Base-by-base conservation (phyloP, 2,888 invertebrate genomes). In the Dermolepida albohirtum region DNA sequence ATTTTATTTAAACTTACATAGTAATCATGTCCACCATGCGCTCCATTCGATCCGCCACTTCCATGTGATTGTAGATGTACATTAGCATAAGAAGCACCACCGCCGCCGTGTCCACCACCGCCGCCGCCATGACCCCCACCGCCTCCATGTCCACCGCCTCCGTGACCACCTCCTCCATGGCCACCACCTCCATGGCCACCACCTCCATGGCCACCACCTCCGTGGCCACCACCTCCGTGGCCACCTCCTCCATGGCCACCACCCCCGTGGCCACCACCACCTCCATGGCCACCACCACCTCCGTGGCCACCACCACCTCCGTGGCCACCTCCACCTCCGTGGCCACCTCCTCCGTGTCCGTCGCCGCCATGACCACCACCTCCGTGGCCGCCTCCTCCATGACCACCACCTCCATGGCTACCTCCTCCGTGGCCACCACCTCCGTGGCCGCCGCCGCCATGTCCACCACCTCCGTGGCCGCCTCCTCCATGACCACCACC, bases 11-110 rank as follows among this genome's bases (percentile, higher is more conserved):
- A 27, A 44, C 55, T 63, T 64, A 67, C 67, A 54, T 67, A 64
- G 22, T 67, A 55, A 43, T 67, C 68, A 51, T 66, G 66, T 27
- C 66, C 66, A 27, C 66, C 66, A n/a, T 66, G 66, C n/a, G 43
- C 57, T 12, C 57, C 57, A 43, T 41, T 41, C 8, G 57, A 14
- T 22, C 64, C 64, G n/a, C 64, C 64, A 12, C 51, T 52, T 1
- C 43, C 43, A 51, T 64, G 65, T 41, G 65, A 65, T 44, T 54
- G 29, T 8, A 44, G 52, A 54, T 65, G 54, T 27, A 65, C 65
- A 17, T 27, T 65, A 43, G 52, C 41, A 34, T 65, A 54, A 44
- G 65, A 65, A 29, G 43, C 50, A 27, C 22, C 50, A 10, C 27
- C 50, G 4, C 50, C 27, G 7, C 51, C 51, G 8, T 29, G 29